Base-by-base conservation (phyloP, 2,888 invertebrate species). In the Dolichomitus sp. region DNA sequence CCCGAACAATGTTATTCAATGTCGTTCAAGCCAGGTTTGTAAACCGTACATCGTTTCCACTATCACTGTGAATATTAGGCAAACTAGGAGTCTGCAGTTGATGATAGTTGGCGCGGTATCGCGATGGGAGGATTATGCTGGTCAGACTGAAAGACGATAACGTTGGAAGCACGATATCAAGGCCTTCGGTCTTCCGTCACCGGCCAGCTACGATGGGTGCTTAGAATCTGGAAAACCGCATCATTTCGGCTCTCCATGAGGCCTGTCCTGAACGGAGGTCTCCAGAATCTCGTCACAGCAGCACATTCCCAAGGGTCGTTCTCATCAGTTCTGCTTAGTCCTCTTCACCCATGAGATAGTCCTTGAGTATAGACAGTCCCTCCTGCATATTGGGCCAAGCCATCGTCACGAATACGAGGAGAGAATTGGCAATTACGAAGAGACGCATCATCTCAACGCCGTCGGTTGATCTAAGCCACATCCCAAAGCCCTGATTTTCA, bases 381-480 rank as follows among this genome's bases (percentile, higher is more conserved):
- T 95, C 95, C 89, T 96, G 95, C 86, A 97, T 94, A 86, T 96
- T 96, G 0, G 97, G 97, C 95, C 96, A 97, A 14, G 96, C 96
- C 94, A 97, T 94, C 0, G 97, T 96, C 14, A 97, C 94, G 82
- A 97, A 95, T 86, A 97, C 94, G 82, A 97, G 95, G 59, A 97
- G 91, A 33, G 97, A 96, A 93, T 97, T 97, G 54, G 96, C 96
- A 80, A 97, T 94, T 27, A 97, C 97, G 92, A 97, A 97, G n/a
- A 97, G 94, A 93, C 96, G 96, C 96, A 97, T 96, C 93, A 96
- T 97, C 90, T 97, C 97, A 85, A 96, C 92, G 59, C 96, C 96
- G 85, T 96, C 95, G 85, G 95, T 94, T 87, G 96, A 95, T 85
- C 93, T 90, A 30, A 95, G 85, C 93, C 93, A 93, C 17, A 88